A percentile compares a stretch with the other conserved stretches of the same genome.
These are phyloP conservation scores for Ageneiosus marmoratus DNA, from an alignment of 2,113 vertebrate genomes.

Conservation along the genomic window DNA sequence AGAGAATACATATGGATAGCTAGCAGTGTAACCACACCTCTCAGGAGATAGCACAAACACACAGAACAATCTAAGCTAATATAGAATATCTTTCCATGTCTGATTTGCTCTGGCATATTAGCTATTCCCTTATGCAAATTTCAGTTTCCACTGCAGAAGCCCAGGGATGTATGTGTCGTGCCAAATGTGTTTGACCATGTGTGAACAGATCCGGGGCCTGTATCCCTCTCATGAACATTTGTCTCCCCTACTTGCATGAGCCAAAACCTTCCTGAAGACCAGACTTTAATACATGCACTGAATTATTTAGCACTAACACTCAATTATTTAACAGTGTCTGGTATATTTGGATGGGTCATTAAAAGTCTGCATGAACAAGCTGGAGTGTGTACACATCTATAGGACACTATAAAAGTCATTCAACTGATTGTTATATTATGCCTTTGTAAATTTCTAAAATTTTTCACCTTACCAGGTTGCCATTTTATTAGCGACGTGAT, in stretches of 20 bases:
- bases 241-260: constrained; percentile 52
- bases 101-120: constrained; percentile 25
- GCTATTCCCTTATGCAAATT: constrained; percentile 27
- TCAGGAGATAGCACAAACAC: neutral
- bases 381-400: constrained; percentile 6
- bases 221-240: constrained; percentile 52
- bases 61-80: neutral
- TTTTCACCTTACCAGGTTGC: neutral
- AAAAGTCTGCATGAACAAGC: constrained; percentile 40
- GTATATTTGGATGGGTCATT: constrained; percentile 61
- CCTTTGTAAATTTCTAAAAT: neutral
- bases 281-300: constrained; percentile 60
- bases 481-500: neutral
- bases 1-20: neutral
- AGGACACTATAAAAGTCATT: constrained; percentile 6
- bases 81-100: neutral
- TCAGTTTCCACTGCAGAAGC: neutral
- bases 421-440: neutral
- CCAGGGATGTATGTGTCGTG: neutral
- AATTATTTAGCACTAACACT: constrained; percentile 57
- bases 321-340: constrained; percentile 61
- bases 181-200: constrained; percentile 43
- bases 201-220: constrained; percentile 34
- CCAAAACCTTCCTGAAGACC: constrained; percentile 55
- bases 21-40: neutral